Conservation (phyloP, 2,797 vertebrate species). For the Lepilemur ruficaudatus region DNA sequence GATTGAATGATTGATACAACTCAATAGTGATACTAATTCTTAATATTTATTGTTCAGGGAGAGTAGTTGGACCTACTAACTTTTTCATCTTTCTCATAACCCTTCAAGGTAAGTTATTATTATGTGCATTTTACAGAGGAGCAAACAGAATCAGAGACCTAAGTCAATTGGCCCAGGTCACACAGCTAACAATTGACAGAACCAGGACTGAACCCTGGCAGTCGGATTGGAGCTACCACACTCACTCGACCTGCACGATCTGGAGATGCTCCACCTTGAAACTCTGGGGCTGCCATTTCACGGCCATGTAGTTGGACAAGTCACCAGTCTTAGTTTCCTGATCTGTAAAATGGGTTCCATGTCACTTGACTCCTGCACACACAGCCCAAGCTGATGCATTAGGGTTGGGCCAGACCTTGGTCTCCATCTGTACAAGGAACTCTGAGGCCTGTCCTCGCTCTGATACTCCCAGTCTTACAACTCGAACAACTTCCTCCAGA, state of each 20-base stretch:
- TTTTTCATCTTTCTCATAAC: neutral
- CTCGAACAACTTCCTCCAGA: neutral
- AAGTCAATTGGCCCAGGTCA: neutral
- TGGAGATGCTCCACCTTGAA: neutral
- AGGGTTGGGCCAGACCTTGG: neutral
- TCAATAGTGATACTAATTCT: neutral
- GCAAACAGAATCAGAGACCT: neutral
- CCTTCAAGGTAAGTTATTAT: neutral
- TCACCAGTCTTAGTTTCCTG: constrained; percentile 29
- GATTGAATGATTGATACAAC: neutral
- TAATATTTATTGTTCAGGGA: neutral
- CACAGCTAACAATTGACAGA: neutral
- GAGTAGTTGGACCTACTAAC: neutral
- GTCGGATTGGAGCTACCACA: neutral
- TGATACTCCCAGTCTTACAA: neutral
- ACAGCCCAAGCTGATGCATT: neutral
- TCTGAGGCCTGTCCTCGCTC: neutral
- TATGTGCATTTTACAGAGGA: neutral
- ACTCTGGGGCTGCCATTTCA: neutral
- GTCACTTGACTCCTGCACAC: neutral
- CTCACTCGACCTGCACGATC: neutral
- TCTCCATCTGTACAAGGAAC: neutral
- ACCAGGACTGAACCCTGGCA: neutral
- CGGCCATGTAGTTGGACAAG: neutral
- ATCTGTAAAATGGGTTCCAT: neutral